Evolutionary conservation across 2,113 vertebrate genomes (phyloP).

Genomic region (Gambusia holbrooki): DNA sequence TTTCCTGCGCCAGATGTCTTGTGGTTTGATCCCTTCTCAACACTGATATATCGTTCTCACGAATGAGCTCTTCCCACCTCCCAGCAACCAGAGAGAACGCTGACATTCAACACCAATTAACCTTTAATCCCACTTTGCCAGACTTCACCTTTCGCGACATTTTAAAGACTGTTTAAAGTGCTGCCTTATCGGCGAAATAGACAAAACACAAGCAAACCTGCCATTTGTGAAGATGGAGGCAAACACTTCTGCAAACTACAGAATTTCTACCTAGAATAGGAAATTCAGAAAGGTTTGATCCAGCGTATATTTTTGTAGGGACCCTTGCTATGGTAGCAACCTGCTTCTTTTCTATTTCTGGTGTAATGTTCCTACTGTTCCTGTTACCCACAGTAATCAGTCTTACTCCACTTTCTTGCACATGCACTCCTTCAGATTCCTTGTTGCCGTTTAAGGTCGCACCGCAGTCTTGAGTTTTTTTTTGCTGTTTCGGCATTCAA

Average conservation of each 20-base stretch:
- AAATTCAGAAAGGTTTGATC: constrained; percentile 9
- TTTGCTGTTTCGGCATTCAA: background rate
- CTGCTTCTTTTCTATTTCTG: background rate
- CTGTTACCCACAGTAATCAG: background rate
- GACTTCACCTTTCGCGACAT: constrained; percentile 34
- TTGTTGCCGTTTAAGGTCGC: background rate
- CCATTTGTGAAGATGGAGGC: background rate
- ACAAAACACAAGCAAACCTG: constrained; percentile 26
- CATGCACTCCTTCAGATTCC: background rate
- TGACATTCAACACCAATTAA: constrained; percentile 52
- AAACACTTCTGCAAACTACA: background rate
- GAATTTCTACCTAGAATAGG: background rate
- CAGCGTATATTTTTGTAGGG: background rate
- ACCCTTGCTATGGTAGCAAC: background rate
- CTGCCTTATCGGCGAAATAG: constrained; percentile 32
- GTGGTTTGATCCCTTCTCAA: background rate
- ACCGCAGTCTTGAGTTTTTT: no score
- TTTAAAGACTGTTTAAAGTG: constrained; percentile 45
- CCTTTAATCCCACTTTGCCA: constrained; percentile 55
- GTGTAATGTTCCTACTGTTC: background rate
- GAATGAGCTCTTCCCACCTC: background rate
- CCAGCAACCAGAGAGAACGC: constrained; percentile 25
- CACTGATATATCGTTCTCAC: background rate
- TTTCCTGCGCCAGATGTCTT: background rate
- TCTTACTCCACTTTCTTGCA: background rate